Base-by-base conservation (phyloP, 1,140 invertebrate genomes). In the Philotrypesis tridentata region DNA sequence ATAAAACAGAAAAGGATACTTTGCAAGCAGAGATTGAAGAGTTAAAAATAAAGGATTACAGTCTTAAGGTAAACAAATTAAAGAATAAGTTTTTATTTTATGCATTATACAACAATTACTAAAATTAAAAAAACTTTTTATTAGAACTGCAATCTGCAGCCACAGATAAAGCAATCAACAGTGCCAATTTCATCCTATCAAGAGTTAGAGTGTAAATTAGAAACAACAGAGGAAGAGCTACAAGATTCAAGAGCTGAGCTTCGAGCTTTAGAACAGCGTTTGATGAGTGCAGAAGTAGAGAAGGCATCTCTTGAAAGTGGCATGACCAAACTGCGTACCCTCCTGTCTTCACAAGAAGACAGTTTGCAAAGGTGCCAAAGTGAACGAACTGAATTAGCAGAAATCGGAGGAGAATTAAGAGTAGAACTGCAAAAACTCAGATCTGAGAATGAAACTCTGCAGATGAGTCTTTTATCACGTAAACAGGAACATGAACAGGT, bases 401-500 rank as follows among this genome's bases (percentile, higher is more conserved):
- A 87, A n/a, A 67, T 79, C 2, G 23, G 84, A 0, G 72, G 74
- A 1, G 81, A 84, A 21, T 73, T 84, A 5, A 68, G 82, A 17
- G 61, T 86, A 1, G 79, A 89, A 31, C 60, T 86, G 8, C 43
- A 87, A 23, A 87, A 87, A 8, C 63, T 88, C 14, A 86, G 76
- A 33, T 85, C 82, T 21, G 87, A 90, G 37, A 88, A 88, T 23
- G 87, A 88, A 25, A 80, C 81, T 27, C 65, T 89, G 29, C 73
- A 88, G 31, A 78, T 85, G 5, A 77, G 85, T 40, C 73, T 90
- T 17, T 37, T 88, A 8, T 83, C 83, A 40, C 87, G 87, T 8
- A 89, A 85, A 72, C 86, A 85, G n/a, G 88, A 90, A 82, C 87
- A 88, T 29, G 78, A 78, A 27, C 88, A 91, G 71, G 88, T 91